Evolutionary conservation across 1,140 invertebrate species (phyloP), one percentile per base, ranked within the genome.

Genomic region (Copidosoma floridanum): DNA sequence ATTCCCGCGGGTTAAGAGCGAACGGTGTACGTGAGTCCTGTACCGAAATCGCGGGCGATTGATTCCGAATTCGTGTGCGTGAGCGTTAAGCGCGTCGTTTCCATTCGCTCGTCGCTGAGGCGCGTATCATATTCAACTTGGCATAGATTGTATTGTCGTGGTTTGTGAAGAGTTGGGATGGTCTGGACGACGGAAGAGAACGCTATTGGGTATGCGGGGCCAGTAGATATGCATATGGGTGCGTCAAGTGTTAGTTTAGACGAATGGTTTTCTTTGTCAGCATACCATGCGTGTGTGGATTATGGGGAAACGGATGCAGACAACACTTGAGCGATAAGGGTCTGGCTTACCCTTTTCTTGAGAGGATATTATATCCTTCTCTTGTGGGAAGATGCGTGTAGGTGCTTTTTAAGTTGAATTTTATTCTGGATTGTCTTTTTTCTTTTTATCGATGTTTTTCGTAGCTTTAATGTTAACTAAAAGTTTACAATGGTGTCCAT

Each of bases 31-130:
- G 57, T 59, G 57, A 59, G 40, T 3, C 44, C 50, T 32, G 52
- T 59, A 59, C 57, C 57, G 57, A 59, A 59, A 59, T 50, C 55
- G 26, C 4, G 26, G 23, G 26, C 48, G 57, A 59, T 59, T 53
- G 57, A 59, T 59, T 59, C 50, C n/a, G 40, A 27, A 18, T 8
- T 20, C 16, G 26, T n/a, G 21, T 10, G 12, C 6, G 10, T 6
- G 24, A 12, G 12, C 8, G 3, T 59, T 59, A 52, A 47, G 16
- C 52, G 40, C 23, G 40, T 41, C 57, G 53, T 59, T 59, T 18
- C 57, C 41, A 59, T 52, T 59, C 57, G 40, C 18, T 38, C 4
- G 16, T 48, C 46, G n/a, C n/a, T n/a, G n/a, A 27, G 16, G 3
- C 40, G 38, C 14, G 8, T 41, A 11, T n/a, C 38, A 18, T 41